Conservation (phyloP, 30 jellyfish, hydroid and myxozoan genomes). For the Nemopilema nomurai region DNA sequence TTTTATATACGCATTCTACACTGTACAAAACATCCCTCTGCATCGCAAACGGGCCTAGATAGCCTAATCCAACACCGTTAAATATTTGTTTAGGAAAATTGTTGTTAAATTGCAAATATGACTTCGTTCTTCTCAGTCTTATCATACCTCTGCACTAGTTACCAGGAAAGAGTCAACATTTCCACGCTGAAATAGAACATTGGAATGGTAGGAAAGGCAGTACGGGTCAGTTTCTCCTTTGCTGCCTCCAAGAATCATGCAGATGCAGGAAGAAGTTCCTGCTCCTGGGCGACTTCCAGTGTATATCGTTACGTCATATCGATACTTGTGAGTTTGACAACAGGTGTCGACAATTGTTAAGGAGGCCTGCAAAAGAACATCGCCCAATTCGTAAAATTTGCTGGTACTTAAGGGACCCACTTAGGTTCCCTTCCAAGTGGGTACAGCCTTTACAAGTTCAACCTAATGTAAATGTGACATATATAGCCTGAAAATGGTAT, state of each 20-base stretch:
- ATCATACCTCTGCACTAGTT: constrained; percentile 31
- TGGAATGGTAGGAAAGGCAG: constrained; percentile 28
- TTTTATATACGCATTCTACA: too few relatives aligned
- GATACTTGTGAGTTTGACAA: constrained; percentile 27
- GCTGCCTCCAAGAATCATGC: constrained; percentile 69
- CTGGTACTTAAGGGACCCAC: too few relatives aligned
- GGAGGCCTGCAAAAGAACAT: constrained; percentile 11
- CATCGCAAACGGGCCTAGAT: too few relatives aligned
- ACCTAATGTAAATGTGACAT: too few relatives aligned
- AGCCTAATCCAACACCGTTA: too few relatives aligned
- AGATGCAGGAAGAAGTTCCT: constrained; percentile 58
- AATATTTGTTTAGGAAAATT: too few relatives aligned
- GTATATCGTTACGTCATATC: constrained; percentile 64
- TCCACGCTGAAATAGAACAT: constrained; percentile 66
- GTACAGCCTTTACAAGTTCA: too few relatives aligned
- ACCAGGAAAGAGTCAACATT: constrained; percentile 76
- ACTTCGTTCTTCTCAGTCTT: not conserved
- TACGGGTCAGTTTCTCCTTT: constrained; percentile 68
- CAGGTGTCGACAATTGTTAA: constrained; percentile 28
- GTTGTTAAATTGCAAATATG: too few relatives aligned
- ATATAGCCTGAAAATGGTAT: too few relatives aligned
- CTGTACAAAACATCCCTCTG: too few relatives aligned
- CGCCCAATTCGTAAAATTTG: too few relatives aligned
- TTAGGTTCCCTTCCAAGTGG: too few relatives aligned
- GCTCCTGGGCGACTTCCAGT: constrained; percentile 89